Conservation (phyloP, 2,113 vertebrate species). For the Mirza zaza region DNA sequence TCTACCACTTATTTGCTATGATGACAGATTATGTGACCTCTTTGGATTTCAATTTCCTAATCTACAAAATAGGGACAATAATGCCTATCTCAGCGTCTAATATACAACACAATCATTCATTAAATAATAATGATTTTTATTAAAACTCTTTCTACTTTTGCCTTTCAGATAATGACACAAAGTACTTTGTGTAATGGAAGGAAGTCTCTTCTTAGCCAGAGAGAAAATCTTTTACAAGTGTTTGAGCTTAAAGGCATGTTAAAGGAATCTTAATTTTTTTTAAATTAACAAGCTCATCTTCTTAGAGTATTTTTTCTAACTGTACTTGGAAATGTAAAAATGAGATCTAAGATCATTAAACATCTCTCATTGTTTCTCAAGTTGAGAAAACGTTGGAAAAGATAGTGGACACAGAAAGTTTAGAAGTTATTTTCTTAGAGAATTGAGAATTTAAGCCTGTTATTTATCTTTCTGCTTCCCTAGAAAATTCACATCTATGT, state of each 20-base stretch:
- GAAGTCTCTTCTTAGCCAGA: neutral
- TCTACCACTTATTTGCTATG: neutral
- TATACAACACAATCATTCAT: neutral
- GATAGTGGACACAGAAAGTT: neutral
- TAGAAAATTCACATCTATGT: neutral
- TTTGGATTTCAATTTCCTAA: neutral
- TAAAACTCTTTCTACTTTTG: neutral
- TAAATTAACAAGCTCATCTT: neutral
- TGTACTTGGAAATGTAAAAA: neutral
- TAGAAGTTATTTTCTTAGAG: neutral
- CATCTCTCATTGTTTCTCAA: neutral
- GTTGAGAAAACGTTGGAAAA: neutral
- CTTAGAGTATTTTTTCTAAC: neutral
- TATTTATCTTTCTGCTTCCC: neutral
- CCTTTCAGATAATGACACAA: neutral
- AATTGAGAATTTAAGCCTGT: neutral
- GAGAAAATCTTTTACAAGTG: neutral
- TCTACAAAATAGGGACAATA: neutral
- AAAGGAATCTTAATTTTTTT: neutral
- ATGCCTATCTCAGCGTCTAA: neutral
- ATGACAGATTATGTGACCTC: neutral
- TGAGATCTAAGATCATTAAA: neutral
- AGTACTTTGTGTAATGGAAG: neutral
- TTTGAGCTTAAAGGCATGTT: neutral
- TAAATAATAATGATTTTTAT: neutral